Conservation (phyloP, 2,888 invertebrate genomes). For the Disparrhopalites patrizii region DNA sequence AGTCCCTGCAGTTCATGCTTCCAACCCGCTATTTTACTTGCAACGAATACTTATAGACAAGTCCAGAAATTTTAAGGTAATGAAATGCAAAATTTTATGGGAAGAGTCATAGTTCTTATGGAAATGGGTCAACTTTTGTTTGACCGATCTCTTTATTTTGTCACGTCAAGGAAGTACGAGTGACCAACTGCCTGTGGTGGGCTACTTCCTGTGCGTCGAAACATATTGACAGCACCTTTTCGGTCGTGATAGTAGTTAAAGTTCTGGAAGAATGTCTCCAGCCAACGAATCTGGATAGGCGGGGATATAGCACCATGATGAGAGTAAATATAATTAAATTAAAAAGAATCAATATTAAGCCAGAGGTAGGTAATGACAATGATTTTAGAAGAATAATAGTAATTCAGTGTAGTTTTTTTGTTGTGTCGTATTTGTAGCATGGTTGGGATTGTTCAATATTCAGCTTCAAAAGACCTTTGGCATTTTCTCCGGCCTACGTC, state of each 20-base stretch:
- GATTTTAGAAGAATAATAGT: too few relatives aligned
- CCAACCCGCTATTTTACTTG: constrained; percentile 40
- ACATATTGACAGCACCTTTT: constrained; percentile 18
- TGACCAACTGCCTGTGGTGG: constrained; percentile 47
- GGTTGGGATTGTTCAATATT: constrained; percentile 39
- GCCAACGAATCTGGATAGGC: constrained; percentile 25
- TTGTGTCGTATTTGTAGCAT: constrained; percentile 30
- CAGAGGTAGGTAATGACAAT: too few relatives aligned
- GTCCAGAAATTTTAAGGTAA: constrained; percentile 38
- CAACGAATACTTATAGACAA: constrained; percentile 39
- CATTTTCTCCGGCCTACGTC: constrained; percentile 43
- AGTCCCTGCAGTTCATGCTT: constrained; percentile 22
- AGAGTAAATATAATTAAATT: too few relatives aligned
- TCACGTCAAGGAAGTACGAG: constrained; percentile 42
- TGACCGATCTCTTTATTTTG: background rate
- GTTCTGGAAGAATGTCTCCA: constrained; percentile 43
- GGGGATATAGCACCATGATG: constrained; percentile 14
- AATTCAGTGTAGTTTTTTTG: too few relatives aligned
- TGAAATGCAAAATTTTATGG: too few relatives aligned
- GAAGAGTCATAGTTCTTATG: too few relatives aligned
- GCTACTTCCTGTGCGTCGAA: constrained; percentile 22
- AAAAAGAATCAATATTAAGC: too few relatives aligned
- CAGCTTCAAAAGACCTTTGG: constrained; percentile 34
- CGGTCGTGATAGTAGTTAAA: constrained; percentile 39
- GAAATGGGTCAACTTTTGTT: background rate